phyloP scores from a whole-genome alignment of 2,888 invertebrate species.

The Pteria penguin region DNA sequence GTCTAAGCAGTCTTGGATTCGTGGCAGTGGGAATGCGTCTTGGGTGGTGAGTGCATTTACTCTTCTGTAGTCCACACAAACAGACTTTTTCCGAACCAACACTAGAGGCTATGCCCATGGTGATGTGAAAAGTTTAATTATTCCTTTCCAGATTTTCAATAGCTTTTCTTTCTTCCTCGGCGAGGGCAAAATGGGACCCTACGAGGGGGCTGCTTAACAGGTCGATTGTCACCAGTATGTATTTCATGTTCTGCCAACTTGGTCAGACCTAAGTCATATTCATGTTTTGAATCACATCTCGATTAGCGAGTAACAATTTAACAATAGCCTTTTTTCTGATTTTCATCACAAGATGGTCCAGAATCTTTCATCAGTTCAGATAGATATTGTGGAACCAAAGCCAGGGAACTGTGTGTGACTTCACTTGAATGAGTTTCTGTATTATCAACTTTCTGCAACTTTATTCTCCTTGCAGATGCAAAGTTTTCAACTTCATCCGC shows the following conservation, averaged over 20 bases:
- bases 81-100: constrained; percentile 42
- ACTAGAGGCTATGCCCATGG: constrained; percentile 42
- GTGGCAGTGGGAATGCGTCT: constrained; percentile 48
- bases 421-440: neutral
- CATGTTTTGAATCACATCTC: constrained; percentile 37
- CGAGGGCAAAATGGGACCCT: constrained; percentile 42
- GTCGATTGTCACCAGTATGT: constrained; percentile 36
- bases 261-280: constrained; percentile 45
- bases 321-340: neutral
- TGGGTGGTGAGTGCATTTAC: constrained; percentile 41
- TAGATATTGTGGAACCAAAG: neutral
- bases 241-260: constrained; percentile 43
- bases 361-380: neutral
- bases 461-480: neutral
- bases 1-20: constrained; percentile 50
- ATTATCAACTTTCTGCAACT: neutral
- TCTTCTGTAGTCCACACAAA: constrained; percentile 41
- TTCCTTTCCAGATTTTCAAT: constrained; percentile 44
- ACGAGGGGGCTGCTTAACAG: constrained; percentile 44
- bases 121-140: constrained; percentile 36
- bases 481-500: neutral
- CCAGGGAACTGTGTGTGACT: too few species aligned
- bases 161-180: constrained; percentile 38
- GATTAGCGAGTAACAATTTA: constrained; percentile 15
- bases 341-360: neutral